Percentiles rank a stretch among this genome's conserved stretches.
Conservation (phyloP, 2,797 vertebrate species). For the Protosalanx chinensis region DNA sequence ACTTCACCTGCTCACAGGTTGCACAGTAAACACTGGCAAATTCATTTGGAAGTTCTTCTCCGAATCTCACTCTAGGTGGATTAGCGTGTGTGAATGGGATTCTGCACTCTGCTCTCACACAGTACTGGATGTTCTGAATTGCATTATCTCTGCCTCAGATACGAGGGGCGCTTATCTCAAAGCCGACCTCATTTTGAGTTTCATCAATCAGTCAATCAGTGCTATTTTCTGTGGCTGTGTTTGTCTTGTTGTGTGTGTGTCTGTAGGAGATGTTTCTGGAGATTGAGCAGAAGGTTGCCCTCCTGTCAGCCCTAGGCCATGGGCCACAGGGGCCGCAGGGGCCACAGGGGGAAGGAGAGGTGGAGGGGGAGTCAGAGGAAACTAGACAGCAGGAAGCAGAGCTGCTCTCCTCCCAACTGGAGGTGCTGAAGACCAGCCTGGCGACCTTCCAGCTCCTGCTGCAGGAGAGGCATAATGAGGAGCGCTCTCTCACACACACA, state of each 20-base stretch:
- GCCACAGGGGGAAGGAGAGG: not conserved
- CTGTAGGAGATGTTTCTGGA: conserved; percentile 82
- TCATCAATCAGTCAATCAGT: not conserved
- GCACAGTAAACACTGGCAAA: not conserved
- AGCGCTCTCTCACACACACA: conserved; percentile 44
- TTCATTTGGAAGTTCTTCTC: not conserved
- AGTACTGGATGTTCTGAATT: not conserved
- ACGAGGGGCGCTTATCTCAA: not conserved
- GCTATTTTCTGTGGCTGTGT: not conserved
- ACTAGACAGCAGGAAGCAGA: conserved; percentile 72
- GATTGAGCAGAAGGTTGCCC: conserved; percentile 80
- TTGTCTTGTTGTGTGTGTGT: conserved; percentile 11
- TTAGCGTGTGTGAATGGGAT: conserved; percentile 5
- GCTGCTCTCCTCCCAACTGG: conserved; percentile 78
- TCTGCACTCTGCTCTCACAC: not conserved
- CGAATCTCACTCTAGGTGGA: not conserved
- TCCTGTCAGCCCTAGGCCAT: conserved; percentile 57
- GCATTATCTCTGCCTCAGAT: not conserved
- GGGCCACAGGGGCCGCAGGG: conserved; percentile 4
- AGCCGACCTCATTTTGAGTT: not conserved
- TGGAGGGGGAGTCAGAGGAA: conserved; percentile 39
- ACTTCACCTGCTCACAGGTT: not conserved
- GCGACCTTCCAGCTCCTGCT: conserved; percentile 82
- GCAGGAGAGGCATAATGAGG: conserved; percentile 71
- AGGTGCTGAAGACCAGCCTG: conserved; percentile 81